Conservation (phyloP, 1,140 invertebrate genomes). For the Lerema accius region DNA sequence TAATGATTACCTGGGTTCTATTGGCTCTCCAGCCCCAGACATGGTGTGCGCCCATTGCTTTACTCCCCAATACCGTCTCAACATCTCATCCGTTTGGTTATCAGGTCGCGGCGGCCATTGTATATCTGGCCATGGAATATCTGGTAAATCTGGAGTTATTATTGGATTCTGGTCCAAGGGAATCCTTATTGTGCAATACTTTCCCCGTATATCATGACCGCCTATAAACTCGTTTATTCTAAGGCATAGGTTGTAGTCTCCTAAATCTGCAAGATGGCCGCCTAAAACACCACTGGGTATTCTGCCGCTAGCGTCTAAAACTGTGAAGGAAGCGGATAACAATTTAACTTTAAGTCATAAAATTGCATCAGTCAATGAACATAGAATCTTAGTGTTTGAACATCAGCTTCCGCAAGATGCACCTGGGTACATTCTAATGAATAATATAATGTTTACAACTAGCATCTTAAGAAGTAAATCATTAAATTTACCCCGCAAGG, state of each 20-base stretch:
- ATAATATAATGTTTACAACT: too few species aligned
- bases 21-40: constrained; percentile 3
- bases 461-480: too few species aligned
- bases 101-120: constrained; percentile 3
- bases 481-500: too few species aligned
- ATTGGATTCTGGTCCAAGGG: constrained; percentile 36
- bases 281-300: constrained; percentile 42
- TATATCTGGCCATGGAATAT: constrained; percentile 27
- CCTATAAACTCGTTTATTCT: constrained; percentile 34
- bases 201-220: constrained; percentile 41
- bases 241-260: constrained; percentile 54
- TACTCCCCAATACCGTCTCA: neutral
- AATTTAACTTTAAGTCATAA: too few species aligned
- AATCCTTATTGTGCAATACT: constrained; percentile 45
- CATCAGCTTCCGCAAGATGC: too few species aligned
- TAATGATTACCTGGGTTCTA: constrained; percentile 2
- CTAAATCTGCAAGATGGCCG: constrained; percentile 45
- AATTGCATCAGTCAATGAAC: too few species aligned
- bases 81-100: constrained; percentile 7
- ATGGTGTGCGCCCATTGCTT: constrained; percentile 2
- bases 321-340: constrained; percentile 35
- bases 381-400: too few species aligned
- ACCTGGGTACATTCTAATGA: too few species aligned
- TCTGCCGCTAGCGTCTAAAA: constrained; percentile 46
- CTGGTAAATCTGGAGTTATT: constrained; percentile 25